Base-by-base conservation (phyloP, 2,797 vertebrate species). In the Aselliscus stoliczkanus region DNA sequence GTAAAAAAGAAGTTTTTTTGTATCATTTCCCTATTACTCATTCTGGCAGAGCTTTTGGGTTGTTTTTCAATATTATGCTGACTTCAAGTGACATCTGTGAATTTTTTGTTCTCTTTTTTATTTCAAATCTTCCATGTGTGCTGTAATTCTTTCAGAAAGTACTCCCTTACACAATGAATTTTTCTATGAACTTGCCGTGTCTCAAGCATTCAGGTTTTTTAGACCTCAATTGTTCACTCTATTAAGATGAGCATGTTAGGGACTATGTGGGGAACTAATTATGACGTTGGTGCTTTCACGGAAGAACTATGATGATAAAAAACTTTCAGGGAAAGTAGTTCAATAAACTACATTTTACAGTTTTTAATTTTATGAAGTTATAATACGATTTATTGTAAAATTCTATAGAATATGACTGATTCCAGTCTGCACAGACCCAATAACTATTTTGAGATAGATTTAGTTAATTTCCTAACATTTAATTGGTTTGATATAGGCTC, bases 381-480 rank as follows among this genome's bases (percentile, higher is more conserved):
- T 95, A 92, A 95, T 75, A 94, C 50, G 39, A 97, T 94, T 95
- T 96, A 93, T 94, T 83, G 29, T 80, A 94, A 94, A 81, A 73
- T 67, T 93, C 70, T 54, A 84, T 62, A 88, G 77, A 75, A 76
- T 92, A 93, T 70, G 52, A 96, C 96, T 96, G 94, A 95, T 95
- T 92, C 80, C 82, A 60, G 34, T 76, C 85, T 76, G 44, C 80
- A 93, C 29, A 97, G 79, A 87, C 56, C 42, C 54, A 93, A n/a
- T 97, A 83, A 96, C 91, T 96, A 94, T 95, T 96, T 97, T 94
- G 62, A 85, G 79, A 88, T 85, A 84, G 60, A 87, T 84, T 96
- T 95, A 90, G 72, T 90, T 96, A 90, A 92, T 93, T 96, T 94
- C 72, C 88, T 93, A 42, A 73, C 54, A 96, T 86, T 73, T 93